Evolutionary conservation across 2,888 invertebrate species (phyloP).

Genomic region (Habroteleia sp.): DNA sequence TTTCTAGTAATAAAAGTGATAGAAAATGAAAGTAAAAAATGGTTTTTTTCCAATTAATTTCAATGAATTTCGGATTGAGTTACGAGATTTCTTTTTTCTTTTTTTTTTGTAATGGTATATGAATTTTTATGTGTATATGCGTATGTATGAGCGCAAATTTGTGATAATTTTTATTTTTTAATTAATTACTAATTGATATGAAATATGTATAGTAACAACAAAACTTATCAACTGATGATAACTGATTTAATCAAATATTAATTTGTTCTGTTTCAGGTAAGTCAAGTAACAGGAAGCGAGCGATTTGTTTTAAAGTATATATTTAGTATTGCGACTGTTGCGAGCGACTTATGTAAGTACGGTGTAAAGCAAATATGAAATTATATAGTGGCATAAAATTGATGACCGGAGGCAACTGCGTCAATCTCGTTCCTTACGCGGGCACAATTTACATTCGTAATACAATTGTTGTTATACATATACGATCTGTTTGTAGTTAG

Average conservation of each 20-base stretch:
- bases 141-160: too few species aligned
- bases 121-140: too few species aligned
- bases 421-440: constrained; percentile 32
- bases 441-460: constrained; percentile 38
- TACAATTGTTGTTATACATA: constrained; percentile 45
- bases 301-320: constrained; percentile 4
- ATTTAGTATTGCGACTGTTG: constrained; percentile 11
- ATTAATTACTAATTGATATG: too few species aligned
- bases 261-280: constrained; percentile 51
- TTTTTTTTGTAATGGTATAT: too few species aligned
- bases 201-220: neutral
- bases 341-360: constrained; percentile 38
- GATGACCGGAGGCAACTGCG: constrained; percentile 26
- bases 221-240: neutral
- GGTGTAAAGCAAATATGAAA: constrained; percentile 41
- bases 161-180: too few species aligned
- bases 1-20: too few species aligned
- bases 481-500: constrained; percentile 51
- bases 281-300: constrained; percentile 12
- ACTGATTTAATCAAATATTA: constrained; percentile 5
- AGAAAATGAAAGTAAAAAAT: too few species aligned
- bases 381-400: constrained; percentile 38
- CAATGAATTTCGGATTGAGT: too few species aligned
- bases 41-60: too few species aligned
- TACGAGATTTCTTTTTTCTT: too few species aligned